Evolutionary conservation across 2,797 vertebrate species (phyloP).

Genomic region (Notamacropus eugenii): DNA sequence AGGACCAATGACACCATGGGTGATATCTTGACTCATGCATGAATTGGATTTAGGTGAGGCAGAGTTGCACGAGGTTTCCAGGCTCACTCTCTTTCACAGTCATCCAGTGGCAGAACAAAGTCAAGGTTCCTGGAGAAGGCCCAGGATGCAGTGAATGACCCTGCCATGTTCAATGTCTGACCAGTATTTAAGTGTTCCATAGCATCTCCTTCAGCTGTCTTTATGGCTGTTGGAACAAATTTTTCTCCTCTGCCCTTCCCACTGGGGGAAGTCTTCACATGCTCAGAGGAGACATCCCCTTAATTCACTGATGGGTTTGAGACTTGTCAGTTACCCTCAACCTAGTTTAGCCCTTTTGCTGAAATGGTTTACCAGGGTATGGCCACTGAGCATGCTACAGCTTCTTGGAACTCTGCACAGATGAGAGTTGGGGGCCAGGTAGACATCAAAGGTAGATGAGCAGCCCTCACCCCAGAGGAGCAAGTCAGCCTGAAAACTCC

Average conservation of each 20-base stretch:
- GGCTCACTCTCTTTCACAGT: not conserved
- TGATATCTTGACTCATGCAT: not conserved
- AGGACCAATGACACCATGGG: not conserved
- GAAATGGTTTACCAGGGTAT: not conserved
- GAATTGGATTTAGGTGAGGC: not conserved
- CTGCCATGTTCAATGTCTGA: not conserved
- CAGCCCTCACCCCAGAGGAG: not conserved
- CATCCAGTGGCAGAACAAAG: not conserved
- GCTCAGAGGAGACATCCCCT: not conserved
- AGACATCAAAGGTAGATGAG: not conserved
- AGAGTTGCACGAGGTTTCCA: not conserved
- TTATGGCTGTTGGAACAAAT: not conserved
- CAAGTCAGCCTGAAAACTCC: not conserved
- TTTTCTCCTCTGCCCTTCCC: not conserved
- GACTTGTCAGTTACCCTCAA: not conserved
- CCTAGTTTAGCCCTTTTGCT: not conserved
- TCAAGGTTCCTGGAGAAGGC: not conserved
- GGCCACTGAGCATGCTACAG: not conserved
- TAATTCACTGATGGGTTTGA: not conserved
- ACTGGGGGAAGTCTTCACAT: not conserved
- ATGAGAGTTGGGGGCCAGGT: not conserved
- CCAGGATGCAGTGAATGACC: not conserved
- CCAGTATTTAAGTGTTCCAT: not conserved
- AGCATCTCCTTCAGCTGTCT: not conserved
- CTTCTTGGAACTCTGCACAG: not conserved